These are phyloP conservation scores for Nemoura dubitans DNA, from an alignment of 2,888 invertebrate species.

Conservation along the genomic window DNA sequence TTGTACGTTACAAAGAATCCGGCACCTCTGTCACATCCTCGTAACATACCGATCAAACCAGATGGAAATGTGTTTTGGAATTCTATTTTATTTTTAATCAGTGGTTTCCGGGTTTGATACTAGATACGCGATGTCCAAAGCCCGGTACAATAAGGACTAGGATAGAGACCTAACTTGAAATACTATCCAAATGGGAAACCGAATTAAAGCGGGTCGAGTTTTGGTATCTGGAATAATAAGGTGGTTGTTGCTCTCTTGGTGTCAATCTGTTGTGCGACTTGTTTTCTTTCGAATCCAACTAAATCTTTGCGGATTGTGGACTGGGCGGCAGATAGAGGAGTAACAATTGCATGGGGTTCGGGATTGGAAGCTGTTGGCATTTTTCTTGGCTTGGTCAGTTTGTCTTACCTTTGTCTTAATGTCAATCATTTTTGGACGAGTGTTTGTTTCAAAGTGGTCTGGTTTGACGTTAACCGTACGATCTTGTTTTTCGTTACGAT, in stretches of 20 bases:
- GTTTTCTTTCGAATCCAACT: not conserved
- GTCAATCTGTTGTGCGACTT: not conserved
- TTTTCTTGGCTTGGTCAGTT: not conserved
- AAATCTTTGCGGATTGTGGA: not conserved
- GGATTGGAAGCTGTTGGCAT: not conserved
- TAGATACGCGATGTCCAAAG: too few relatives aligned
- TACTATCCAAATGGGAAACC: too few relatives aligned
- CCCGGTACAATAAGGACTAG: too few relatives aligned
- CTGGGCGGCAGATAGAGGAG: not conserved
- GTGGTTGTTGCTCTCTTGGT: not conserved
- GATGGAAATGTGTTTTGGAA: not conserved
- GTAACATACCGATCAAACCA: not conserved
- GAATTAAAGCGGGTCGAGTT: not conserved
- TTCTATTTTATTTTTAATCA: not conserved
- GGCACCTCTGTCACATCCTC: not conserved
- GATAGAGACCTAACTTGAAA: too few relatives aligned
- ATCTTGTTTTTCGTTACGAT: not conserved
- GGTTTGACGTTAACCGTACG: not conserved
- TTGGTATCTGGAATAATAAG: not conserved
- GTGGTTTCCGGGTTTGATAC: not conserved
- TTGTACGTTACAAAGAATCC: not conserved
- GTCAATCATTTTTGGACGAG: slow-evolving; percentile 5
- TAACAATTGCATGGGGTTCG: not conserved
- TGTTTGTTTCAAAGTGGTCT: slow-evolving; percentile 7
- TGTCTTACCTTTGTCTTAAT: not conserved